Evolutionary conservation across 2,113 vertebrate genomes (phyloP).

Genomic region (Poecile atricapillus): DNA sequence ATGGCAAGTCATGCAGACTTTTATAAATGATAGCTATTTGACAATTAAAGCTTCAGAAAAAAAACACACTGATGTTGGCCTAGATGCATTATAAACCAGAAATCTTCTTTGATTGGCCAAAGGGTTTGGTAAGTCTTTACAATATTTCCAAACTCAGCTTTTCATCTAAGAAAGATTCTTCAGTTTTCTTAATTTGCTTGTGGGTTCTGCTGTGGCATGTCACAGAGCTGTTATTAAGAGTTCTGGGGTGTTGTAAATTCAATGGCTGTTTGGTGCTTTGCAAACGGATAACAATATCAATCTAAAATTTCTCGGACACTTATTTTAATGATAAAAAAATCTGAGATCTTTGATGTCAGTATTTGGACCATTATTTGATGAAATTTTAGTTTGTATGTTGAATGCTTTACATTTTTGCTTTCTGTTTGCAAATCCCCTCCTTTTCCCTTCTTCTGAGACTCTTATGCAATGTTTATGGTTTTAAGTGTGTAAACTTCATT

Average conservation of each 20-base stretch:
- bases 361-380: background rate
- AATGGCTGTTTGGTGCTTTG: background rate
- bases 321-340: background rate
- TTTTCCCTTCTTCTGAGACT: background rate
- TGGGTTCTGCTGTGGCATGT: background rate
- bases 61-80: background rate
- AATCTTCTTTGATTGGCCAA: background rate
- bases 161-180: background rate
- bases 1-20: background rate
- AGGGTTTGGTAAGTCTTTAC: background rate
- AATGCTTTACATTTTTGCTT: background rate
- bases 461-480: background rate
- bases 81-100: background rate
- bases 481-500: background rate
- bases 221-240: background rate
- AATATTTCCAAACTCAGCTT: background rate
- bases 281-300: background rate
- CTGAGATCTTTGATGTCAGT: background rate
- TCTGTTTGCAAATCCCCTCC: background rate
- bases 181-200: background rate
- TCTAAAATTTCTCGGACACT: background rate
- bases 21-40: background rate
- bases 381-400: background rate
- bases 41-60: background rate
- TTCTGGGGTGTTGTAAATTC: background rate